Evolutionary conservation across 1,140 invertebrate species (phyloP), one percentile per base, ranked within the genome.

Genomic region (Aphaenogaster ashmeadi): DNA sequence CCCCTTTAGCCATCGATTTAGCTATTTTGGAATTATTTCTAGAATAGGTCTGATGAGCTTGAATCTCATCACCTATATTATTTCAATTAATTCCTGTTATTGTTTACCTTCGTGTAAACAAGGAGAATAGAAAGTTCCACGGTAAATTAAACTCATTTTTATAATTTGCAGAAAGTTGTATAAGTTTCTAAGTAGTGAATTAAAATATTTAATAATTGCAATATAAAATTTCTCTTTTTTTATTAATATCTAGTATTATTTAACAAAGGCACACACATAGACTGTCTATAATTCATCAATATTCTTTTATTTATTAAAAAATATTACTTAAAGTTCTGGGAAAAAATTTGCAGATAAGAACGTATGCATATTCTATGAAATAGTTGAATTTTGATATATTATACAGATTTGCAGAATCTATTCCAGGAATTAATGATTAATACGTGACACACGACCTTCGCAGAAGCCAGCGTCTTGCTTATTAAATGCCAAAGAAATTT

Each of bases 401-500:
- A 74, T n/a, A n/a, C n/a, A 38, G 2, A 52, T 52, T n/a, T 36
- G 13, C 2, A 54, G 18, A 56, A 75, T 36, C 8, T 54, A 75
- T 56, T 56, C 6, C 6, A 38, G 7, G 33, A 36, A 38, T 41
- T 13, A 56, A 38, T 56, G 33, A 75, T 47, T 44, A 78, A 78
- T 33, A 78, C 3, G 7, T 44, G n/a, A 27, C 13, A 18, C 38
- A 27, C 3, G 15, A 27, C 9, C 13, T 78, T 44, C 52, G 21
- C n/a, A n/a, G 36, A 77, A 58, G 8, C 21, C 2, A 18, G 21
- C 6, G 7, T 36, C 18, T 38, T 58, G 9, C 56, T 77, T 78
- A 60, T 77, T 77, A 62, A 78, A 78, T 60, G 21, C 15, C 74
- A 9, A 62, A 47, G 74, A 62, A 62, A 78, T 62, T 62, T 78